Conservation (phyloP, 2,888 invertebrate species). For the Archips crataeganus region DNA sequence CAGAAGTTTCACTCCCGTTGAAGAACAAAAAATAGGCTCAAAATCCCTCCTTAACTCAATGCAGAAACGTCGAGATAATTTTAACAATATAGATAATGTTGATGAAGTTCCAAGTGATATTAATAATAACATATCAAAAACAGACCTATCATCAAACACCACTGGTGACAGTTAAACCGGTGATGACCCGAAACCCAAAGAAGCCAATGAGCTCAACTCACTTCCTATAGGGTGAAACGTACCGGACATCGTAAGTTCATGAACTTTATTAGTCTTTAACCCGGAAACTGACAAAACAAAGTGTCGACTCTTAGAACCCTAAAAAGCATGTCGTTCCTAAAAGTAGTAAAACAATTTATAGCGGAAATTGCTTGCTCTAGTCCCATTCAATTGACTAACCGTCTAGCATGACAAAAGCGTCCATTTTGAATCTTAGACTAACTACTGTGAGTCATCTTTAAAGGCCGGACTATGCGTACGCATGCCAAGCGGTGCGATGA, state of each 20-base stretch:
- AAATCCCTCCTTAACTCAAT: no score
- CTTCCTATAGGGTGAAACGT: background rate
- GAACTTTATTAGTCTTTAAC: constrained; percentile 21
- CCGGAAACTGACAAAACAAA: constrained; percentile 23
- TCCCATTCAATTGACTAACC: constrained; percentile 12
- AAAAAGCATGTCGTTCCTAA: constrained; percentile 22
- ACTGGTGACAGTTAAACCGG: no score
- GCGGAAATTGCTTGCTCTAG: constrained; percentile 25
- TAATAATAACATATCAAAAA: no score
- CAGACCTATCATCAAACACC: no score
- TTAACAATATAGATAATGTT: no score
- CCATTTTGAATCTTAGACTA: constrained; percentile 7
- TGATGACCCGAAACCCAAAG: background rate
- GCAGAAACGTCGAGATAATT: no score
- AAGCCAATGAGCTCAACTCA: background rate
- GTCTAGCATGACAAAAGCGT: background rate
- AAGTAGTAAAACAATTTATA: constrained; percentile 28
- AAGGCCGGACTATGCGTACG: no score
- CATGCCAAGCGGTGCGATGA: no score
- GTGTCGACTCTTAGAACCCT: constrained; percentile 11
- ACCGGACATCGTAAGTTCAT: background rate
- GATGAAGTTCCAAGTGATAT: no score
- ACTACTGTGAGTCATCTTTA: background rate
- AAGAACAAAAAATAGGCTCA: no score
- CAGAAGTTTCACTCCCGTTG: no score